These are phyloP conservation scores for Andrena haemorrhoa DNA, from an alignment of 2,888 invertebrate species.

Conservation along the genomic window DNA sequence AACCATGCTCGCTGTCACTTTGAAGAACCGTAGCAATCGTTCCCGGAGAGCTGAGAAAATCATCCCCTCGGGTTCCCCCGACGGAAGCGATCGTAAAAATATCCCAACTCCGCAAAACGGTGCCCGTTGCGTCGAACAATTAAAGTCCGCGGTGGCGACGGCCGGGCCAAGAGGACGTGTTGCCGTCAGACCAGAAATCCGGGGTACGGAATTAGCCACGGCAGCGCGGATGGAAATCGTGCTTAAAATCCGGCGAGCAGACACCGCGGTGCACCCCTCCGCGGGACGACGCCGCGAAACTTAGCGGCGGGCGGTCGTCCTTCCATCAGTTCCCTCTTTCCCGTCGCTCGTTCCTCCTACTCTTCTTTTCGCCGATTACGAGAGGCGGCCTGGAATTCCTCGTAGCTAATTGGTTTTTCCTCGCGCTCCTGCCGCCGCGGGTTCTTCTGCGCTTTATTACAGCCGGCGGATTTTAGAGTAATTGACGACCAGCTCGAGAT, in stretches of 20 bases:
- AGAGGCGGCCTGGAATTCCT: constrained; percentile 31
- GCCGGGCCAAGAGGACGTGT: constrained; percentile 55
- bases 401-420: constrained; percentile 44
- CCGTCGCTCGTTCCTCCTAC: not conserved
- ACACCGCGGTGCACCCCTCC: constrained; percentile 12
- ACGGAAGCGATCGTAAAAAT: constrained; percentile 62
- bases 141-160: constrained; percentile 51
- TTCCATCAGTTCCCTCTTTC: not conserved
- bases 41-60: constrained; percentile 13
- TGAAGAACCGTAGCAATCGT: not conserved
- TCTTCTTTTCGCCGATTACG: constrained; percentile 26
- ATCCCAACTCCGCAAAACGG: constrained; percentile 13
- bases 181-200: constrained; percentile 82
- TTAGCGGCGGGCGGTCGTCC: not conserved
- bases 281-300: not conserved
- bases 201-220: constrained; percentile 79
- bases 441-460: constrained; percentile 28
- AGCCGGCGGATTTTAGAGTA: constrained; percentile 30
- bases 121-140: constrained; percentile 59
- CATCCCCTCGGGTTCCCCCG: constrained; percentile 8
- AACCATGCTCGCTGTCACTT: not conserved
- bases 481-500: constrained; percentile 27
- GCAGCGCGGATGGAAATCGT: constrained; percentile 47
- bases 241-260: constrained; percentile 33
- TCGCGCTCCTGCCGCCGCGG: not conserved